phyloP scores from a whole-genome alignment of 35 echinoderm and acorn worm genomes.

The Apostichopus parvimensis region DNA sequence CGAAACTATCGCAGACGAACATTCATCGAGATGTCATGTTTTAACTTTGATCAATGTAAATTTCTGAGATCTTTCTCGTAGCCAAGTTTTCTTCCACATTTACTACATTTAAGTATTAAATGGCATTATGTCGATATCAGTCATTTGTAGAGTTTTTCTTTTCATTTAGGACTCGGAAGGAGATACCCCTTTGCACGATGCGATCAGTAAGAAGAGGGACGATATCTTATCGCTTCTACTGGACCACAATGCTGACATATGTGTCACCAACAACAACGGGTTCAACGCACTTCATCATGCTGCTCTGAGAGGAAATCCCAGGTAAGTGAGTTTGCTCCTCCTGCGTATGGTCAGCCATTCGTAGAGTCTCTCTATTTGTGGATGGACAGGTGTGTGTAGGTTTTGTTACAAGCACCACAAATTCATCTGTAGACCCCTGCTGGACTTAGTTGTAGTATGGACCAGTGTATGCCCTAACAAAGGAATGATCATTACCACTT shows the following conservation, averaged over 20 bases:
- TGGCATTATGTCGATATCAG: too few species aligned
- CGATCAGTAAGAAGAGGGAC: constrained; percentile 98
- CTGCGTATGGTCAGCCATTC: neutral
- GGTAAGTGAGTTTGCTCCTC: constrained; percentile 61
- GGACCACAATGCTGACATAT: constrained; percentile 98
- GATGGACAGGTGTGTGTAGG: neutral
- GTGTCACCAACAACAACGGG: constrained; percentile 99
- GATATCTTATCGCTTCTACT: constrained; percentile 93
- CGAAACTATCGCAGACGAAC: too few species aligned
- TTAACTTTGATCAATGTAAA: too few species aligned
- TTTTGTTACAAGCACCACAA: too few species aligned
- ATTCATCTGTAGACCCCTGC: too few species aligned
- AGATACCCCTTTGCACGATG: constrained; percentile 95
- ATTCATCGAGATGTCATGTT: too few species aligned
- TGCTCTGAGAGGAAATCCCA: constrained; percentile 97
- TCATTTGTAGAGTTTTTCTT: neutral
- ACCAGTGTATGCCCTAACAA: too few species aligned
- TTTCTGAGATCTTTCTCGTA: too few species aligned
- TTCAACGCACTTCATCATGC: constrained; percentile 99
- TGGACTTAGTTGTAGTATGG: too few species aligned
- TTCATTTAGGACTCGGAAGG: constrained; percentile 88
- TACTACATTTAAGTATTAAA: too few species aligned
- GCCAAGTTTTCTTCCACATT: too few species aligned
- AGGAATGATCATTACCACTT: too few species aligned
- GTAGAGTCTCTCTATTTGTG: neutral